These are phyloP conservation scores for Muscidifurax raptorellus DNA, from an alignment of 1,140 invertebrate species.

Conservation along the genomic window DNA sequence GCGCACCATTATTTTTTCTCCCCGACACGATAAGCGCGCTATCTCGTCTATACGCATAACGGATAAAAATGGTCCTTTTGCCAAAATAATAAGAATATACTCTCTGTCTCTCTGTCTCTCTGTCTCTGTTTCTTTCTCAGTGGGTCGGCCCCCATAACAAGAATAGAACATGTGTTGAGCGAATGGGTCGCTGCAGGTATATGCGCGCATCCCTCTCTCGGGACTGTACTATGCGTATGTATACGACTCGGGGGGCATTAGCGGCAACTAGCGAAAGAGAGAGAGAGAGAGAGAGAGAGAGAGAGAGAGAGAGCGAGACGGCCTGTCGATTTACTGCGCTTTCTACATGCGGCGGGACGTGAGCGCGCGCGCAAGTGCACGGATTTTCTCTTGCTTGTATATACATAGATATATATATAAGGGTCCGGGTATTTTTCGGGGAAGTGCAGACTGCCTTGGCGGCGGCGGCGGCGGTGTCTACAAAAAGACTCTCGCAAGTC, in stretches of 20 bases:
- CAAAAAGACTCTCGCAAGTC: constrained; percentile 10
- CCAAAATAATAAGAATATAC: no score
- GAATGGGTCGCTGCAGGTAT: neutral
- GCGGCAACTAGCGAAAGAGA: neutral
- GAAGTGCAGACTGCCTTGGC: neutral
- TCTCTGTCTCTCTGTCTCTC: no score
- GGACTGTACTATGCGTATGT: neutral
- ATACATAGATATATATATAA: no score
- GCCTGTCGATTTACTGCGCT: neutral
- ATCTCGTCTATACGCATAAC: neutral
- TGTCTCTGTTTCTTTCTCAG: no score
- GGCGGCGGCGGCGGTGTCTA: no score
- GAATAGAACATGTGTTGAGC: neutral
- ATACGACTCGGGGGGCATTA: neutral
- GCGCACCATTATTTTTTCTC: neutral
- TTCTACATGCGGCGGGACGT: neutral
- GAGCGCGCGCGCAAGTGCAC: constrained; percentile 20
- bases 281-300: neutral
- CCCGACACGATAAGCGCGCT: neutral
- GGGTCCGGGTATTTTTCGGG: neutral
- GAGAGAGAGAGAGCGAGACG: neutral
- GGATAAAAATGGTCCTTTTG: no score
- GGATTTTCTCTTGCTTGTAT: constrained; percentile 37
- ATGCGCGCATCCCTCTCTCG: neutral
- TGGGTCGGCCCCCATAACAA: no score